Base-by-base conservation (phyloP, 2,888 invertebrate species). In the Synergus gifuensis region DNA sequence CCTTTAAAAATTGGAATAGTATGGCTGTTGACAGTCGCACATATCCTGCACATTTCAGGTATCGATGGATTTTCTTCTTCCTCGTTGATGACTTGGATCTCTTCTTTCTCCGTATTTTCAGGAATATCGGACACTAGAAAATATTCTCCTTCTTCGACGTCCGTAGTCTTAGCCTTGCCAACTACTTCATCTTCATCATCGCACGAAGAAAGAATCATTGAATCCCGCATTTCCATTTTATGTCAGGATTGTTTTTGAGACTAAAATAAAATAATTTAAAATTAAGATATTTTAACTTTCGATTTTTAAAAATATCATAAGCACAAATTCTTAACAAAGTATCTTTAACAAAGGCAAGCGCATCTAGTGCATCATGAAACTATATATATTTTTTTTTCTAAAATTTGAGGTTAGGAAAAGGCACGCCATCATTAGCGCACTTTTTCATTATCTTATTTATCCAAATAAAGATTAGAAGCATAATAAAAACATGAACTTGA, bases 1-100 rank as follows among this genome's bases (percentile, higher is more conserved):
- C 93, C 94, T 18, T 93, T 92, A 86, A 94, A 95, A 86, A 96
- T 95, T 9, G 95, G 94, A 78, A 95, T 93, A 36, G 94, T 90
- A 81, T 93, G 92, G 79, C 94, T 93, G 40, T 93, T 93, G 44
- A 92, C 85, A 64, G 93, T 93, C 28, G 94, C 95, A 87, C 95
- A 95, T 60, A 93, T 91, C 77, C 95, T 93, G 86, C 95, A 95
- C 28, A 94, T 81, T 9, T 87, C 80, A 1, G 84, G 79, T 86
- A 84, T 88, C 0, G 79, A 46, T 5, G 80, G 8, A 28, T 58
- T 76, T 18, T 81, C 80, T 5, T 79, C 73, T n/a, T 49, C 42
- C 5, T 76, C 63, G 3, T 28, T 46, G 73, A 73, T 36, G 46
- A 79, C 77, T 44, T 82, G 78, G 18, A 76, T 81, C 22, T 66